phyloP scores from a whole-genome alignment of 2,113 vertebrate species.

The Numenius arquata region DNA sequence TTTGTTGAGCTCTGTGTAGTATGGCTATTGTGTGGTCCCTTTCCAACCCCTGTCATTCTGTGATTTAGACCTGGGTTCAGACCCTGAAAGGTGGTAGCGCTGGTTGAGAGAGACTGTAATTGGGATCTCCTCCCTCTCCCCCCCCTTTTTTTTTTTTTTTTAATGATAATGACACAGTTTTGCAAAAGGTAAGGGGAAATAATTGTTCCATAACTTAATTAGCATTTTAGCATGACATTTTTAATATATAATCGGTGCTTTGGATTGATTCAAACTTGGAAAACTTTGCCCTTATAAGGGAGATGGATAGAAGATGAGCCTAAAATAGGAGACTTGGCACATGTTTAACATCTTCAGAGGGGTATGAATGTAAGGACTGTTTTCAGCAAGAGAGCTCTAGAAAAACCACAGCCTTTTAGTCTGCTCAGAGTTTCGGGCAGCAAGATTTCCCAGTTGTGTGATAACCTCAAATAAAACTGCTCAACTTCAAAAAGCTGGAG shows the following conservation, averaged over 20 bases:
- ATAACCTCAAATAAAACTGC: background rate
- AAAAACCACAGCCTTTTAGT: background rate
- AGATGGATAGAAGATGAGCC: background rate
- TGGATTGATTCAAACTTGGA: background rate
- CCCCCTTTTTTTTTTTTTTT: too few relatives aligned
- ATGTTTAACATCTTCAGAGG: background rate
- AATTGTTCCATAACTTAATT: background rate
- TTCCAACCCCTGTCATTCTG: too few relatives aligned
- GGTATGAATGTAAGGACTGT: background rate
- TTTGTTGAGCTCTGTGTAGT: background rate
- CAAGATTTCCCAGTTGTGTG: background rate
- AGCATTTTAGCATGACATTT: background rate
- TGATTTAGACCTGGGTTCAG: background rate
- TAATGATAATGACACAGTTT: background rate
- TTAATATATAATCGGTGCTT: background rate
- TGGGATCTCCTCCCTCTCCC: background rate
- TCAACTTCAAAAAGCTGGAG: background rate
- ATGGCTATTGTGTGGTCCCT: background rate
- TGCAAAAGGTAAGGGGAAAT: background rate
- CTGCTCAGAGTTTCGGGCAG: background rate
- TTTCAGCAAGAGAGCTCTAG: conserved; percentile 3
- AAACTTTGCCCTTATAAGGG: conserved; percentile 29
- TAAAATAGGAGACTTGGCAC: conserved; percentile 25
- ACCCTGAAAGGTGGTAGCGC: background rate
- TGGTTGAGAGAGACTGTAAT: background rate